Base-by-base conservation (phyloP, 2,888 invertebrate genomes). In the Noctua fimbriata region DNA sequence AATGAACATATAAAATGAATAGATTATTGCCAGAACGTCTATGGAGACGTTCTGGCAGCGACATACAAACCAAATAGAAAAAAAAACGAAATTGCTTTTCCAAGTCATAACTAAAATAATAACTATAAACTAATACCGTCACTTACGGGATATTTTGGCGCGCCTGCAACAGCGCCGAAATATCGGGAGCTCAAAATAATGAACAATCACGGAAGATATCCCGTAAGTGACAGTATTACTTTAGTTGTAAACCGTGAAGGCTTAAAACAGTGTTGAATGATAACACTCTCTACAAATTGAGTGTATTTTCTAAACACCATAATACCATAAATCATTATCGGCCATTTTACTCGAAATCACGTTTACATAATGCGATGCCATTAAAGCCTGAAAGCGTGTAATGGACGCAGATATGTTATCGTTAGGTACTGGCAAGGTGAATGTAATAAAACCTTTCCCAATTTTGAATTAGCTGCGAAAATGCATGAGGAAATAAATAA, bases 341-440 rank as follows among this genome's bases (percentile, higher is more conserved):
- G 41, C n/a, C 47, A 72, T 71, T 72, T 55, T 44, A 65, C 24
- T 36, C 14, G 32, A 55, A 47, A 44, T 44, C 32, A 36, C 36
- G 73, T 83, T 41, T 73, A 41, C 60, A 63, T 73, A 67, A 79
- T 55, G 71, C 63, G 28, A 60, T 52, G 65, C 72, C n/a, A 82
- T 79, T 82, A 74, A 82, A 73, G 75, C 49, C 49, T 47, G 58
- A 77, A 77, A 74, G n/a, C 79, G 83, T 83, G 76, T 86, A 85
- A 85, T 85, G 65, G 76, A 67, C 58, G 69, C 28, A 79, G 83
- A 86, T 86, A 86, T 21, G 84, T 83, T 85, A 85, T 85, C 85
- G 74, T 24, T 72, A 65, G 32, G 32, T 65, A 60, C 58, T 18
- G 49, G 69, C 76, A 67, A 79, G 14, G 73, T 66, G 52, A 69